phyloP scores from a whole-genome alignment of 2,113 vertebrate genomes.

The Ciconia stormi region DNA sequence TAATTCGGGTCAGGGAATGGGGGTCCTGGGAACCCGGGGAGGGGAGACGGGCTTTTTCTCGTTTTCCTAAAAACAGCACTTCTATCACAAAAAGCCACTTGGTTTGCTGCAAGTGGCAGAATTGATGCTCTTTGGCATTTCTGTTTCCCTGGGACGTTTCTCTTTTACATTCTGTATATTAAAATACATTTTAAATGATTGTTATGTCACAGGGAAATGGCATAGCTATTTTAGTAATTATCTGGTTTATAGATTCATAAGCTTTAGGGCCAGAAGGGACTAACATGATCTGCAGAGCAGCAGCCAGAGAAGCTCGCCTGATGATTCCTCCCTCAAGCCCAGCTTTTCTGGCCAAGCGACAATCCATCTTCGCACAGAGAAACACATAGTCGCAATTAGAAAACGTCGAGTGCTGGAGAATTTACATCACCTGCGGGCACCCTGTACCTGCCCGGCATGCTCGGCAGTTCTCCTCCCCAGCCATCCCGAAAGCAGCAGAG shows the following conservation, averaged over 20 bases:
- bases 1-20: background rate
- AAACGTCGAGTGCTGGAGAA: background rate
- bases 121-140: background rate
- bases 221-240: constrained; percentile 22
- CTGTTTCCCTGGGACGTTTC: background rate
- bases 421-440: no score
- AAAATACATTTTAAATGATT: background rate
- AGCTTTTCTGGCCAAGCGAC: background rate
- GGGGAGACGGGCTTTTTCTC: background rate
- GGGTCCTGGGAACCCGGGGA: background rate
- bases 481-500: rapidly evolving
- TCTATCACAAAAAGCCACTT: background rate
- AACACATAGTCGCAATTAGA: background rate
- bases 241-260: constrained; percentile 25
- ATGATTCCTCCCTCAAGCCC: background rate
- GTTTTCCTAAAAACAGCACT: background rate
- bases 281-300: background rate
- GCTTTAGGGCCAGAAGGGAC: background rate
- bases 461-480: background rate
- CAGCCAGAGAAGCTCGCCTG: background rate
- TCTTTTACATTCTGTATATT: background rate
- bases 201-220: background rate
- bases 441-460: rapidly evolving
- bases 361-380: background rate
- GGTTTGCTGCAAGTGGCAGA: background rate